Evolutionary conservation across 2,888 invertebrate genomes (phyloP).

Genomic region (Rotaria socialis): DNA sequence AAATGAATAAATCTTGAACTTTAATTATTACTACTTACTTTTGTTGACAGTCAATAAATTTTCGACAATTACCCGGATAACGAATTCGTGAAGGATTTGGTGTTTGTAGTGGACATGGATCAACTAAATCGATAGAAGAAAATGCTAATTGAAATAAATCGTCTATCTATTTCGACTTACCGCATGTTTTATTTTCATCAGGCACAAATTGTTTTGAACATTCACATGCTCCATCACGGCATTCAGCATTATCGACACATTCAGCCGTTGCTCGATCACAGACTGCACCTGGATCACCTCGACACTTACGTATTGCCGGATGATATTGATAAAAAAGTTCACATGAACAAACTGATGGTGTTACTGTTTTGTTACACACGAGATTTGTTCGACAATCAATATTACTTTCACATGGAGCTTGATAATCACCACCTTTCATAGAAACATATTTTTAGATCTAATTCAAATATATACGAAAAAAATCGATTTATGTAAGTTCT

Average conservation of each 20-base stretch:
- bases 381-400: neutral
- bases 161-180: neutral
- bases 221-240: neutral
- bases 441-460: neutral
- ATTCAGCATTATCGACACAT: conserved; percentile 30
- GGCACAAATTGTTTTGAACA: neutral
- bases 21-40: neutral
- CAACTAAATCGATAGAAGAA: neutral
- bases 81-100: neutral
- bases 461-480: too few relatives aligned
- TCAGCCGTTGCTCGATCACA: neutral
- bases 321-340: neutral
- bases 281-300: conserved; percentile 17
- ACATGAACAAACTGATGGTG: neutral
- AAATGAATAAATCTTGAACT: neutral
- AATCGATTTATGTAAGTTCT: too few relatives aligned
- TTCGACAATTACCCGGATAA: neutral
- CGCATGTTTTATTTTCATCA: neutral
- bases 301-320: neutral
- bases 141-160: too few relatives aligned
- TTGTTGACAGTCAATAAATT: conserved; percentile 4
- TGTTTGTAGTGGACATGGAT: neutral
- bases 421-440: neutral
- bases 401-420: neutral
- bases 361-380: neutral